phyloP scores from a whole-genome alignment of 1,140 invertebrate species.

The Leptinotarsa texana region DNA sequence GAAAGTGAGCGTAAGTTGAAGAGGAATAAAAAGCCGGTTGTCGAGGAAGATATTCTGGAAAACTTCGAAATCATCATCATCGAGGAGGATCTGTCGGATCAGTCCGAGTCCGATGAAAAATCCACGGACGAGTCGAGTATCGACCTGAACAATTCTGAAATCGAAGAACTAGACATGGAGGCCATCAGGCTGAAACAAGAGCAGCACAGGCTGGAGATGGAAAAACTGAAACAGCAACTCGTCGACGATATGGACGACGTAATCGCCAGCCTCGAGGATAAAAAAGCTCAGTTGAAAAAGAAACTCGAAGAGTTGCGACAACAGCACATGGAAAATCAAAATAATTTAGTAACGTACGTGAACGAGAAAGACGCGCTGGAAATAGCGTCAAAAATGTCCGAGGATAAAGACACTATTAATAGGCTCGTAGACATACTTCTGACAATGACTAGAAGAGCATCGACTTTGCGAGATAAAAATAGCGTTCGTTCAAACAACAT shows the following conservation, averaged over 20 bases:
- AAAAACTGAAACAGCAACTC: slow-evolving; percentile 41
- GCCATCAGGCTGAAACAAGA: slow-evolving; percentile 45
- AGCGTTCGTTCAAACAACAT: slow-evolving; percentile 52
- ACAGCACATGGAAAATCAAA: slow-evolving; percentile 44
- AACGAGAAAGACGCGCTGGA: slow-evolving; percentile 46
- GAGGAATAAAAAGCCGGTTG: slow-evolving; percentile 43
- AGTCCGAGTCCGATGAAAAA: slow-evolving; percentile 38
- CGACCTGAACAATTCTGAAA: slow-evolving; percentile 42
- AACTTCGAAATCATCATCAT: slow-evolving; percentile 39
- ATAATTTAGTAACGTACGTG: slow-evolving; percentile 48
- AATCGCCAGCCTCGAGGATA: slow-evolving; percentile 48
- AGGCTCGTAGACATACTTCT: slow-evolving; percentile 52
- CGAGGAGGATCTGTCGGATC: slow-evolving; percentile 27
- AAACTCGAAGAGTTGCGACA: slow-evolving; percentile 52
- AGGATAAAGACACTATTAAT: slow-evolving; percentile 47
- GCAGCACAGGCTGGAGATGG: slow-evolving; percentile 44
- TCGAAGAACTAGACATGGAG: slow-evolving; percentile 44
- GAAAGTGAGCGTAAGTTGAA: slow-evolving; percentile 42
- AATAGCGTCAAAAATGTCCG: slow-evolving; percentile 48
- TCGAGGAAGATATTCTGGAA: slow-evolving; percentile 32
- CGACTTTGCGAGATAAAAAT: slow-evolving; percentile 50
- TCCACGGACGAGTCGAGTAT: slow-evolving; percentile 33
- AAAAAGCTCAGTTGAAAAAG: slow-evolving; percentile 47
- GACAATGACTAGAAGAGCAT: slow-evolving; percentile 47
- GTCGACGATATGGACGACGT: slow-evolving; percentile 52